Conservation (phyloP, 2,797 vertebrate species). For the Heliangelus exortis region DNA sequence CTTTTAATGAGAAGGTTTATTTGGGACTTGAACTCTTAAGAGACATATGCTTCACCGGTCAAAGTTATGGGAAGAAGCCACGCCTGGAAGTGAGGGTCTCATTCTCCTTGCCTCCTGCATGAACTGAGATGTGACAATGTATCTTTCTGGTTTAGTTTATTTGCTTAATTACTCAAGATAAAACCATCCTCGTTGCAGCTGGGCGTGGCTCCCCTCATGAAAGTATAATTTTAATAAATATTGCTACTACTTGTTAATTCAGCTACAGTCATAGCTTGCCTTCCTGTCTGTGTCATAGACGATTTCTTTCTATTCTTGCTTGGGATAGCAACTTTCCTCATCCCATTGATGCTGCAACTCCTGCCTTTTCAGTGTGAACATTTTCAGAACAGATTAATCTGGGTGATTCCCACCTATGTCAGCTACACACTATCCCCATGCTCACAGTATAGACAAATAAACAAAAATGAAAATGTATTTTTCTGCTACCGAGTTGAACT, state of each 20-base stretch:
- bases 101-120: not conserved
- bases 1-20: not conserved
- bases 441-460: not conserved
- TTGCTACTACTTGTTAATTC: not conserved
- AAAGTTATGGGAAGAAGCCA: not conserved
- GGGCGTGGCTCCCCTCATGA: not conserved
- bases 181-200: not conserved
- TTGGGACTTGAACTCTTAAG: not conserved
- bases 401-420: not conserved
- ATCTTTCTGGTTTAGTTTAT: not conserved
- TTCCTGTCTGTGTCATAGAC: not conserved
- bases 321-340: not conserved
- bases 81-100: not conserved
- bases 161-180: constrained; percentile 13
- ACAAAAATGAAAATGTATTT: not conserved
- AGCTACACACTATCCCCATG: not conserved
- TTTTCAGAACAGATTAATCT: not conserved
- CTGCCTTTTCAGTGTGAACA: not conserved
- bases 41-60: not conserved
- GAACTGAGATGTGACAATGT: not conserved
- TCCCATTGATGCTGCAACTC: not conserved
- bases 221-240: not conserved
- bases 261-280: not conserved
- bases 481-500: not conserved
- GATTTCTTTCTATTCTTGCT: not conserved